Evolutionary conservation across 2,888 invertebrate species (phyloP).

Genomic region (Diarsia brunnea): DNA sequence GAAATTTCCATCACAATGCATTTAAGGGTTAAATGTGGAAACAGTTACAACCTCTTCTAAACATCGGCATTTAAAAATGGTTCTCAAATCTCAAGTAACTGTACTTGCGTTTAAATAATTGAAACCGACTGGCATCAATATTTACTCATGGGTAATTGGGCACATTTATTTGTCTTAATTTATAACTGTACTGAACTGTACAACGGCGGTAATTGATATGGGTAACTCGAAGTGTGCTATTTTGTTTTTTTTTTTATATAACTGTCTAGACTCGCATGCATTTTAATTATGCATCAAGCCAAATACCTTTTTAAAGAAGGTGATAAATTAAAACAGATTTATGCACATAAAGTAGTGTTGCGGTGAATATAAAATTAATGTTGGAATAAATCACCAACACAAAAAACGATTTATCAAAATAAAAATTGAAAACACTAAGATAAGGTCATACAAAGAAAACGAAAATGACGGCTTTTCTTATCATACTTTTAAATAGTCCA

Average conservation of each 20-base stretch:
- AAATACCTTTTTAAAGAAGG: background rate
- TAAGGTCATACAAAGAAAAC: background rate
- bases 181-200: constrained; percentile 18
- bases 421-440: background rate
- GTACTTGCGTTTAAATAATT: constrained; percentile 29
- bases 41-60: constrained; percentile 40
- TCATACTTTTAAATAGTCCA: constrained; percentile 25
- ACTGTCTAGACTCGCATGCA: background rate
- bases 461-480: background rate
- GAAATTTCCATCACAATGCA: no score
- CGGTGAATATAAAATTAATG: background rate
- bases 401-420: background rate
- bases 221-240: background rate
- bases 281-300: constrained; percentile 3
- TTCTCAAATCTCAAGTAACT: constrained; percentile 25
- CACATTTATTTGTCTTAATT: constrained; percentile 21
- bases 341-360: background rate
- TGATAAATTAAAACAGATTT: background rate
- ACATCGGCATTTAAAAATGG: constrained; percentile 21
- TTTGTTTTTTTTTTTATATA: background rate
- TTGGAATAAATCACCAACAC: background rate
- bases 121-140: constrained; percentile 25
- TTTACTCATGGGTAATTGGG: constrained; percentile 35
- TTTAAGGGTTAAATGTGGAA: constrained; percentile 30
- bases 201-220: constrained; percentile 9